Base-by-base conservation (phyloP, 2,113 vertebrate genomes). In the Catagonus wagneri region DNA sequence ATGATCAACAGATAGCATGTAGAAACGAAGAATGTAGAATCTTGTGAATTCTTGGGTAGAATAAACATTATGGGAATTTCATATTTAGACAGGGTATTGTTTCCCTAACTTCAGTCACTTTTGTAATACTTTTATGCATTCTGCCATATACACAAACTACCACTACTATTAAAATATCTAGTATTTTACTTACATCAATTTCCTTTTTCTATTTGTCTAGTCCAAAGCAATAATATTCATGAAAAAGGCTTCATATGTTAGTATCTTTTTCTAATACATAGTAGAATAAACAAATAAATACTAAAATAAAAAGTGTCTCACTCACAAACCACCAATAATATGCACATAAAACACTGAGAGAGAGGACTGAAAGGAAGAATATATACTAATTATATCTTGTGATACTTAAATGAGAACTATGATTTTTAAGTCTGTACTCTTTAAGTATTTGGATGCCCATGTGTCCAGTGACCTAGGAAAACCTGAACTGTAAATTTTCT, bases 401-500 rank as follows among this genome's bases (percentile, higher is more conserved):
- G 22, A 54, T 63, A 93, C 27, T 86, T 96, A 89, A 52, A 71
- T 89, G 13, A 93, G 19, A 97, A 90, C 60, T 90, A 76, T 76
- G 76, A 36, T 79, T 60, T 83, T 66, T 52, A 93, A 87, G n/a
- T 86, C 56, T 93, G n/a, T 69, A 83, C 7, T 83, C 8, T 65
- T 79, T 85, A 79, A 65, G 32, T 50, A 90, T 80, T 90, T 27
- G 79, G 76, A 75, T 71, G n/a, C 65, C 27, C 22, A 52, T 14
- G 4, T 32, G 61, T 63, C 50, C 39, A 94, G 76, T 58, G 61
- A 86, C 27, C 23, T 54, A 92, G 32, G 65, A 75, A 54, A 92
- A 94, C 22, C 12, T 93, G 39, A 94, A 96, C 76, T 97, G 88
- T 27, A 81, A 60, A 81, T 44, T 50, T 91, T 78, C 71, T 94